Percentiles rank a stretch among this genome's conserved stretches.
Conservation (phyloP, 2,797 vertebrate species). For the Characodon lateralis region DNA sequence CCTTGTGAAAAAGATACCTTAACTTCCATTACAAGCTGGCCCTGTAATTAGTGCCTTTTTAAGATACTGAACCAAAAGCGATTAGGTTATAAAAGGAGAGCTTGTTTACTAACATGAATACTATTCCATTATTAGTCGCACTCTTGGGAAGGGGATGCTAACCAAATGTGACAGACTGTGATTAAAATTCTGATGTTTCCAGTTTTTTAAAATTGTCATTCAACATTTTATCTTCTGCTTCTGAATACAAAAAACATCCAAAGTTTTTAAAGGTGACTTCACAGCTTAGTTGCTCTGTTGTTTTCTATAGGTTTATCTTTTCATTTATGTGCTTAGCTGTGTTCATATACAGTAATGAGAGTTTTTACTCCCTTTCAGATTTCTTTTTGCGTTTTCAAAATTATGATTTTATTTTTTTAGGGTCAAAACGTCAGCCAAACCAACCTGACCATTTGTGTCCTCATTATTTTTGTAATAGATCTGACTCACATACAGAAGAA, state of each 20-base stretch:
- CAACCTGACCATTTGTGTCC: not conserved
- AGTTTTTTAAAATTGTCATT: conserved; percentile 78
- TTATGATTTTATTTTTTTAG: not conserved
- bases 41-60: conserved; percentile 86
- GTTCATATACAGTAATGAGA: not conserved
- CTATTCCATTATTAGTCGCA: conserved; percentile 77
- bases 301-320: conserved; percentile 6
- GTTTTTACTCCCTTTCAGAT: not conserved
- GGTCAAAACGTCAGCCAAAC: not conserved
- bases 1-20: conserved; percentile 81
- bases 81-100: conserved; percentile 81
- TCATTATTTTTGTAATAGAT: too few species aligned
- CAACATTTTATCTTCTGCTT: conserved; percentile 54
- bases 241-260: conserved; percentile 47
- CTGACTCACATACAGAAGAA: too few species aligned
- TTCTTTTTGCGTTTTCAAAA: not conserved
- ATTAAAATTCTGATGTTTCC: conserved; percentile 79
- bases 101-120: conserved; percentile 79
- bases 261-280: conserved; percentile 64
- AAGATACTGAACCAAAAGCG: conserved; percentile 84
- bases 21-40: conserved; percentile 79
- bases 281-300: conserved; percentile 9
- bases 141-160: conserved; percentile 79
- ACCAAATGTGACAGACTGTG: conserved; percentile 75
- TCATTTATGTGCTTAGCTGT: conserved; percentile 3